A percentile compares a stretch with the other conserved stretches of the same genome.
phyloP scores from a whole-genome alignment of 2,113 vertebrate genomes.

The Xenus cinereus region DNA sequence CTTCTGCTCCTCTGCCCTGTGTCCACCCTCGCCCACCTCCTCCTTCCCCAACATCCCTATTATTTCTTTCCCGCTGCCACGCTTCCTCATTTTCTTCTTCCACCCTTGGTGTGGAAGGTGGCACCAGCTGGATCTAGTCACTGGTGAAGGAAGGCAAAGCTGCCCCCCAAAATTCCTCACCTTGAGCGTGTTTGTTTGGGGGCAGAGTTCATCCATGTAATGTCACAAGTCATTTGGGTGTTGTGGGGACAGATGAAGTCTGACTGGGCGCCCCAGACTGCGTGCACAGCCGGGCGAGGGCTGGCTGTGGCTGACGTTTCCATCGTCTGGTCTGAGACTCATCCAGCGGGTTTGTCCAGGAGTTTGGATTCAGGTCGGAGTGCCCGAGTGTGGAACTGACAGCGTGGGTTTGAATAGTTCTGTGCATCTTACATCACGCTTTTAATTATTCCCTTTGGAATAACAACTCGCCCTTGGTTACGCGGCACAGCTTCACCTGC shows the following conservation, averaged over 20 bases:
- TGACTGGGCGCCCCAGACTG: not conserved
- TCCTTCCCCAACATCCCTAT: not conserved
- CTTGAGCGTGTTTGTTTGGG: fast-evolving
- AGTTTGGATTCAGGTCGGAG: not conserved
- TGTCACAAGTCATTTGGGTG: not conserved
- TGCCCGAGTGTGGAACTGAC: not conserved
- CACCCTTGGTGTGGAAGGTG: not conserved
- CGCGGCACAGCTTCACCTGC: not conserved
- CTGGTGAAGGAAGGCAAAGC: not conserved
- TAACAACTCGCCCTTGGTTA: not conserved
- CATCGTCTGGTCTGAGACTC: fast-evolving
- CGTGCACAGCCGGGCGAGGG: not conserved
- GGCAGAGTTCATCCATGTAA: fast-evolving
- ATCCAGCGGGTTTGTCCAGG: not conserved
- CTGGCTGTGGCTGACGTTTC: not conserved
- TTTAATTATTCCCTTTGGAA: not conserved
- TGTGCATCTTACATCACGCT: not conserved
- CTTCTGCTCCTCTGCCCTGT: not conserved
- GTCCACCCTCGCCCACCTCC: not conserved
- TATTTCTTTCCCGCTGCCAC: not conserved
- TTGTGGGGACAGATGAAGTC: fast-evolving
- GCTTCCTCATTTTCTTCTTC: not conserved
- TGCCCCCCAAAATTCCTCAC: not conserved
- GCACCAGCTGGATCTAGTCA: not conserved
- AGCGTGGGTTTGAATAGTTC: not conserved